A percentile compares a stretch with the other conserved stretches of the same genome.
These are phyloP conservation scores for Proales similis DNA, from an alignment of 1,140 invertebrate species.

Conservation along the genomic window DNA sequence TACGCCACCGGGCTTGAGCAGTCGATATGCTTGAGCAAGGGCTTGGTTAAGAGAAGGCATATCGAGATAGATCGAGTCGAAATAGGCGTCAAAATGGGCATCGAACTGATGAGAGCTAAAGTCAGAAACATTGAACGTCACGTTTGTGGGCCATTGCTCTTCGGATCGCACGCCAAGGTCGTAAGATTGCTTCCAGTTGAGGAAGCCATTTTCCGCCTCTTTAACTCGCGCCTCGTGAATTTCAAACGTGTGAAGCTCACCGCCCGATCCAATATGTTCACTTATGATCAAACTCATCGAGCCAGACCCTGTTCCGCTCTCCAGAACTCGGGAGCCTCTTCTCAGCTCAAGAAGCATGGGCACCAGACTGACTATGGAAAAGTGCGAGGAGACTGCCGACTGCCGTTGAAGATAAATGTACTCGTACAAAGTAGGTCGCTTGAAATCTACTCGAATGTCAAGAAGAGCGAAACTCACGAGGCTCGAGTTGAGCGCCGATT, in stretches of 20 bases:
- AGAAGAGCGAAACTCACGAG: conserved; percentile 6
- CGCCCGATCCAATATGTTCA: conserved; percentile 7
- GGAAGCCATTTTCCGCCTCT: conserved; percentile 2
- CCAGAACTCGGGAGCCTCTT: conserved; percentile 7
- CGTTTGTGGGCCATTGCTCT: conserved; percentile 21
- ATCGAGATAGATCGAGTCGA: conserved; percentile 25
- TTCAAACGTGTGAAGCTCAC: conserved; percentile 26
- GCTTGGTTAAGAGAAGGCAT: conserved; percentile 13
- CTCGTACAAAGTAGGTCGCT: conserved; percentile 18
- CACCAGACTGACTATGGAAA: conserved; percentile 31
- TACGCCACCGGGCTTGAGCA: conserved; percentile 25
- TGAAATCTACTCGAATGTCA: conserved; percentile 4
- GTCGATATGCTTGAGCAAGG: conserved; percentile 14
- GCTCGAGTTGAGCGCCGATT: neutral
- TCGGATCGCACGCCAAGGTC: neutral
- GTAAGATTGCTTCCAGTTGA: conserved; percentile 23
- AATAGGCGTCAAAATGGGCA: neutral
- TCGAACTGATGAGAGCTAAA: neutral
- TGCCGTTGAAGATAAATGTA: conserved; percentile 24
- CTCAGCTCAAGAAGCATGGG: conserved; percentile 15
- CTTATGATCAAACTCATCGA: conserved; percentile 35
- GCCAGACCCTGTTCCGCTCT: conserved; percentile 28
- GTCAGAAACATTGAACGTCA: conserved; percentile 28
- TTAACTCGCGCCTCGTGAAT: conserved; percentile 4
- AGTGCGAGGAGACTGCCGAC: conserved; percentile 30